A percentile compares a stretch with the other conserved stretches of the same genome.
These are phyloP conservation scores for Lasioglossum zephyrum DNA, from an alignment of 2,888 invertebrate genomes.

Conservation along the genomic window DNA sequence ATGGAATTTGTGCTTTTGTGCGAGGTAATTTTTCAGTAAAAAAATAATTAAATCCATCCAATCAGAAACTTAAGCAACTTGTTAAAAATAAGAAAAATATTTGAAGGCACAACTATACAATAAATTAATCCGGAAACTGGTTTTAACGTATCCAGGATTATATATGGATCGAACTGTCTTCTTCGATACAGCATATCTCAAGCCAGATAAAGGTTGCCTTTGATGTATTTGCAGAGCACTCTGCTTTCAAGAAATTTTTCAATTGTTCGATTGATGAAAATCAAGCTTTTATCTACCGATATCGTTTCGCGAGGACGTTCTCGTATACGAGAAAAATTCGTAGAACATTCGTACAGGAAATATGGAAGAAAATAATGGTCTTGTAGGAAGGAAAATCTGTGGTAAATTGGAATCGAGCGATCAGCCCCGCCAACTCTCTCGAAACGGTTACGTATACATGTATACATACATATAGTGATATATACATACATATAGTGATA, in stretches of 20 bases:
- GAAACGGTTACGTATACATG: slow-evolving; percentile 9
- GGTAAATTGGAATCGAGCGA: slow-evolving; percentile 54
- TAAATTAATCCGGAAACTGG: background rate
- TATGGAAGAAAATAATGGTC: slow-evolving; percentile 46
- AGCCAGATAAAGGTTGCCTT: slow-evolving; percentile 39
- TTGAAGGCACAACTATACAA: background rate
- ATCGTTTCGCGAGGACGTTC: slow-evolving; percentile 23
- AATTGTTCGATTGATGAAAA: slow-evolving; percentile 49
- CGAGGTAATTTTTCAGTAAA: background rate
- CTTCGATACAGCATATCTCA: slow-evolving; percentile 13
- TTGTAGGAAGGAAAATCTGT: slow-evolving; percentile 35
- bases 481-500: background rate
- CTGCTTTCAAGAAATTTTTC: slow-evolving; percentile 51
- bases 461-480: background rate
- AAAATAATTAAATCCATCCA: background rate
- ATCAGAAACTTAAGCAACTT: background rate
- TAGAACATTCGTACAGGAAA: slow-evolving; percentile 43
- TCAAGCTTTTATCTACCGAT: slow-evolving; percentile 49
- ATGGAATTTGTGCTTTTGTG: too few relatives aligned
- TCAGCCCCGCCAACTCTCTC: slow-evolving; percentile 9
- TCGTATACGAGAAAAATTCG: slow-evolving; percentile 19
- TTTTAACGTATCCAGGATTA: slow-evolving; percentile 25
- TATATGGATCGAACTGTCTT: slow-evolving; percentile 16
- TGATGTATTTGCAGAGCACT: slow-evolving; percentile 42
- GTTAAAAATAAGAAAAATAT: background rate